Evolutionary conservation across 2,797 vertebrate genomes (phyloP).

Genomic region (Valencia hispanica): DNA sequence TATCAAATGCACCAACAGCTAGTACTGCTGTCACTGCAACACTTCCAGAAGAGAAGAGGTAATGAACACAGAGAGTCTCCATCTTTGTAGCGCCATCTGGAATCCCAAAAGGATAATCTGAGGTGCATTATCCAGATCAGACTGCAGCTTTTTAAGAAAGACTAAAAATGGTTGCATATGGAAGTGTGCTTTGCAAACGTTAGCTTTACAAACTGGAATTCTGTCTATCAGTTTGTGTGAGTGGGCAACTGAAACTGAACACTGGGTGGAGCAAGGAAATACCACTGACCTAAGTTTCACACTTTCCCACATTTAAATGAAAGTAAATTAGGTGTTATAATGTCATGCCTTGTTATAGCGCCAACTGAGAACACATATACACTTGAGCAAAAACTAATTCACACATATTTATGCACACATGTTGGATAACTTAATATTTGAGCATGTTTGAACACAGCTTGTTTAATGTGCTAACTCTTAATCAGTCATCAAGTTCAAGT

Average conservation of each 20-base stretch:
- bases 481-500: constrained; percentile 62
- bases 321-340: constrained; percentile 68
- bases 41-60: too few relatives aligned
- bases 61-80: too few relatives aligned
- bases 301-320: constrained; percentile 49
- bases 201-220: not conserved
- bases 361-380: constrained; percentile 41
- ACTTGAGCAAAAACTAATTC: constrained; percentile 7
- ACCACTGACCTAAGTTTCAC: constrained; percentile 42
- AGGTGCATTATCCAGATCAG: not conserved
- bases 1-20: too few relatives aligned
- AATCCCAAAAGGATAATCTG: not conserved
- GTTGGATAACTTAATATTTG: constrained; percentile 28
- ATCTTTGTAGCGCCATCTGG: not conserved
- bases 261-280: constrained; percentile 33
- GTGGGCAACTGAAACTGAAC: constrained; percentile 27
- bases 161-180: not conserved
- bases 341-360: constrained; percentile 53
- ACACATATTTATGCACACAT: constrained; percentile 16
- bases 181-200: not conserved
- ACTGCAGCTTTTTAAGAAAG: not conserved
- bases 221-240: constrained; percentile 8
- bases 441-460: constrained; percentile 29
- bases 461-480: constrained; percentile 45
- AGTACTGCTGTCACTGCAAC: not conserved